phyloP scores from a whole-genome alignment of 2,797 vertebrate genomes.

The Notolepis coatsorum region DNA sequence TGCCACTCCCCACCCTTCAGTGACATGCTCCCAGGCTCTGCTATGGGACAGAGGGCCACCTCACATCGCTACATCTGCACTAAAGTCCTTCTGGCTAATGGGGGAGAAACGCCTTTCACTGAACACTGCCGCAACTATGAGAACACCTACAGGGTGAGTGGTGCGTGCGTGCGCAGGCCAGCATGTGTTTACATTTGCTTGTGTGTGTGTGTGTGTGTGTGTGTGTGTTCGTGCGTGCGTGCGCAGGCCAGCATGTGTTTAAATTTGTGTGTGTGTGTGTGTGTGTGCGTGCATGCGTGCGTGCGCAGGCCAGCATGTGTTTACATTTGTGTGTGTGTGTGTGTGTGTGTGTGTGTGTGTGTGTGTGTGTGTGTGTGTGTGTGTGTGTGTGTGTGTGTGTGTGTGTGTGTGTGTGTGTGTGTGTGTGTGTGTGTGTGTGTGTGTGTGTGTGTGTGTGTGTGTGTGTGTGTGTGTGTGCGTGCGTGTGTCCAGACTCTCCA shows the following conservation, averaged over 20 bases:
- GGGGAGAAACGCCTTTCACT: conserved; percentile 85
- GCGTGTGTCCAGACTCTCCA: conserved; percentile 83
- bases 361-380: conserved; percentile 8
- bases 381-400: background rate
- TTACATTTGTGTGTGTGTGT: conserved; percentile 2
- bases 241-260: background rate
- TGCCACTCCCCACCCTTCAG: conserved; percentile 78
- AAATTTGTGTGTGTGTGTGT: background rate
- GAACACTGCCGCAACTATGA: conserved; percentile 92
- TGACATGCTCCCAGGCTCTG: conserved; percentile 79
- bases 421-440: conserved; percentile 18
- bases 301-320: conserved; percentile 4
- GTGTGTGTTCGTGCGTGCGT: background rate
- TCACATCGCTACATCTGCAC: conserved; percentile 92
- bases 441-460: conserved; percentile 3
- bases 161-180: too few relatives aligned
- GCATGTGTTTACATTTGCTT: too few relatives aligned
- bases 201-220: background rate
- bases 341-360: conserved; percentile 8
- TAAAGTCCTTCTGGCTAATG: conserved; percentile 91
- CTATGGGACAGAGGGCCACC: conserved; percentile 83
- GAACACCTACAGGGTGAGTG: conserved; percentile 87
- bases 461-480: conserved; percentile 7
- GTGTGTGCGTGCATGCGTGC: conserved; percentile 7
- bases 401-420: background rate